Base-by-base conservation (phyloP, 2,888 invertebrate genomes). In the Dione juno region DNA sequence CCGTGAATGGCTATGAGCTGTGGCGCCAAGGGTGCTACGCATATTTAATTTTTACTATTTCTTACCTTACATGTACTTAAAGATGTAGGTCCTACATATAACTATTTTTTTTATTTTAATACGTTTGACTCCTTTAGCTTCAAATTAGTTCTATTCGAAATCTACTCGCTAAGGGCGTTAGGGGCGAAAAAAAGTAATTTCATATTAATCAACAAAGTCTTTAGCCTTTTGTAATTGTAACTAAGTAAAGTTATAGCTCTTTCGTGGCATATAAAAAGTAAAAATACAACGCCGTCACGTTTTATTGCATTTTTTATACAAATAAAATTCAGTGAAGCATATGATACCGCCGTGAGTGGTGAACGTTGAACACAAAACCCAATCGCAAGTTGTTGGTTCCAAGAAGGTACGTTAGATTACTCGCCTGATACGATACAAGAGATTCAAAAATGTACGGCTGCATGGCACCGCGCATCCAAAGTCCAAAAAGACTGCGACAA, bases 1-100 rank as follows among this genome's bases (percentile, higher is more conserved):
- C 76, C 69, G 68, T 85, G 91, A 87, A 90, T 91, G 81, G 77
- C 76, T 83, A 91, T 90, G 83, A 87, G 84, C 74, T 66, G 72
- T 82, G 91, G 90, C 90, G 91, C 91, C 90, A 77, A 77, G 74
- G 72, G 81, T 82, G 81, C 76, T 77, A 76, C 77, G 82, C 85
- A 84, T 86, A 79, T 79, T 81, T 88, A 87, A 88, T 89, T 88
- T 61, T 61, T 61, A 85, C 50, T 50, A 64, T 64, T 64, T 50
- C 48, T 82, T 82, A 81, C 76, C 81, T 54, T 74, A 77, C 74
- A 73, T 43, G 64, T 64, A 16, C 50, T 40, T 40, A 13, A 61
- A 28, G 21, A 10, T 45, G 10, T 19, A 16, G 50, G 19, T 19
- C 2, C 28, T 5, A 3, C 28, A 28, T 5, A 28, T 28, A 28